Evolutionary conservation across 2,113 vertebrate species (phyloP).

Genomic region (Oenanthe melanoleuca): DNA sequence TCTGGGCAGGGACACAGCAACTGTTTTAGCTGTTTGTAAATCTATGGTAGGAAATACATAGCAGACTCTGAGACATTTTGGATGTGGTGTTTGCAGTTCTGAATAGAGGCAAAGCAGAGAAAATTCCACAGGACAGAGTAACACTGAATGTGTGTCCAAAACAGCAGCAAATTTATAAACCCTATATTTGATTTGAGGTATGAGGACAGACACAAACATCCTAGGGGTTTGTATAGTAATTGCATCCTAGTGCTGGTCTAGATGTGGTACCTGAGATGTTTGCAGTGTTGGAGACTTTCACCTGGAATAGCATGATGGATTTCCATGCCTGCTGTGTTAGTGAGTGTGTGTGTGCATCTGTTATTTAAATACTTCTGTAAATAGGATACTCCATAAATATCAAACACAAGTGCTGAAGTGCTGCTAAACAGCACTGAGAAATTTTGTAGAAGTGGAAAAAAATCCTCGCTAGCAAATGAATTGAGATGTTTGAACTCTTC

Average conservation of each 20-base stretch:
- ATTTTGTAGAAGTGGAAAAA: not conserved
- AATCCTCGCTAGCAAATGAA: not conserved
- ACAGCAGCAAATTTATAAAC: not conserved
- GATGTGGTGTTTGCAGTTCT: not conserved
- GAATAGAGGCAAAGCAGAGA: not conserved
- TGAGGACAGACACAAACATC: fast-evolving
- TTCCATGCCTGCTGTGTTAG: not conserved
- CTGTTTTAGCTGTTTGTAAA: not conserved
- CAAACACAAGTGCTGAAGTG: not conserved
- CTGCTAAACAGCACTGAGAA: not conserved
- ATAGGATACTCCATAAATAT: not conserved
- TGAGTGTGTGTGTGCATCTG: not conserved
- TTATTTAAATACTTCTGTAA: not conserved
- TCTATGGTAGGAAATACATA: fast-evolving
- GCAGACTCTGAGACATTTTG: not conserved
- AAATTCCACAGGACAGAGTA: not conserved
- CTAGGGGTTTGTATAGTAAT: not conserved
- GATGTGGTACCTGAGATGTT: not conserved
- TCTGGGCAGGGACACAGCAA: not conserved
- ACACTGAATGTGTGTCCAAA: not conserved
- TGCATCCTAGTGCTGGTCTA: not conserved
- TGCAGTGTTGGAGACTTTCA: not conserved
- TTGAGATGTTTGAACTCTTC: not conserved
- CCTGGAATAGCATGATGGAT: not conserved
- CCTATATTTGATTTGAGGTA: not conserved